phyloP scores from a whole-genome alignment of 2,888 invertebrate species.

The Megamerina dolium region DNA sequence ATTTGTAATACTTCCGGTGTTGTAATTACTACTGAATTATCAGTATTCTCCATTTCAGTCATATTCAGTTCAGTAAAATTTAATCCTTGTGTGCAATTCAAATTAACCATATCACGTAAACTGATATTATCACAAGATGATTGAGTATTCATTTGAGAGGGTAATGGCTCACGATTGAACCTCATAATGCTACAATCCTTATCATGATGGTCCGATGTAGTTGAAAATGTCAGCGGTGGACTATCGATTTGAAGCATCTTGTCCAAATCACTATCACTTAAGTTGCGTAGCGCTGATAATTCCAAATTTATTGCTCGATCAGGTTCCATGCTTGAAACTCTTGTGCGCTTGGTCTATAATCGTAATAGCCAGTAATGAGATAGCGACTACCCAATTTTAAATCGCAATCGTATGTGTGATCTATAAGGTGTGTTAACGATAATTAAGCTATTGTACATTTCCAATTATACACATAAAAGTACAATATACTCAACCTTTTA shows the following conservation, averaged over 20 bases:
- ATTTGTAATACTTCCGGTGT: constrained; percentile 14
- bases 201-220: not conserved
- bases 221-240: constrained; percentile 16
- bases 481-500: constrained; percentile 34
- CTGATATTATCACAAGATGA: too few species aligned
- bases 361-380: constrained; percentile 35
- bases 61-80: not conserved
- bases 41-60: not conserved
- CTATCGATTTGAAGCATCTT: constrained; percentile 24
- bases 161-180: constrained; percentile 15
- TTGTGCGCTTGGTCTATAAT: constrained; percentile 23
- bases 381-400: constrained; percentile 39
- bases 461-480: too few species aligned
- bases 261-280: constrained; percentile 26
- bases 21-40: constrained; percentile 10
- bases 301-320: constrained; percentile 22
- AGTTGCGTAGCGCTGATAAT: constrained; percentile 16
- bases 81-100: not conserved
- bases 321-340: constrained; percentile 44
- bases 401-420: constrained; percentile 35
- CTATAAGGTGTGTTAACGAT: constrained; percentile 16
- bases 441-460: too few species aligned
- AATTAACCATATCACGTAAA: too few species aligned
- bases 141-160: constrained; percentile 18
- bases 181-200: constrained; percentile 5